phyloP scores from a whole-genome alignment of 2,888 invertebrate genomes.

The Lochmaea capreae region DNA sequence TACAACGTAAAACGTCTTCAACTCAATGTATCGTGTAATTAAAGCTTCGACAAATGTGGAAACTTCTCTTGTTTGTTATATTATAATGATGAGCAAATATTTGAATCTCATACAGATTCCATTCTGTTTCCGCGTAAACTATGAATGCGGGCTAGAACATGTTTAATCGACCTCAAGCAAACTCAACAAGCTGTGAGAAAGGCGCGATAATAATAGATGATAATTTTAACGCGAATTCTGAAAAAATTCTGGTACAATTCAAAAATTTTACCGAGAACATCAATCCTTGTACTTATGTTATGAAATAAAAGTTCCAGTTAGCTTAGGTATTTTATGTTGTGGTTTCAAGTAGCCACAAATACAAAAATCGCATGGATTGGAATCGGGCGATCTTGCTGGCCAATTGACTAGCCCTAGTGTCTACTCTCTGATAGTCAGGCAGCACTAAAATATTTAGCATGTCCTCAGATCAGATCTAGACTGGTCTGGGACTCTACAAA shows the following conservation, averaged over 20 bases:
- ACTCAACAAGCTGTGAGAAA: background rate
- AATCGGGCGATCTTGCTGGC: too few species aligned
- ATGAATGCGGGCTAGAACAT: background rate
- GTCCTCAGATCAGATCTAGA: too few species aligned
- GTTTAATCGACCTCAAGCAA: background rate
- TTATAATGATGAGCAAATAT: slow-evolving; percentile 8
- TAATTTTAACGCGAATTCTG: background rate
- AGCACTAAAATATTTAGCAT: too few species aligned
- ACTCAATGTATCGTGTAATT: background rate
- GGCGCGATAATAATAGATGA: background rate
- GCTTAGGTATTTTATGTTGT: too few species aligned
- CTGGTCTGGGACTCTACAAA: too few species aligned
- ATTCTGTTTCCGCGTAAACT: background rate
- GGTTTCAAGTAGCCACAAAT: too few species aligned
- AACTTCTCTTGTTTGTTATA: background rate
- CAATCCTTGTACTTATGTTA: background rate
- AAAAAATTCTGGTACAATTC: background rate
- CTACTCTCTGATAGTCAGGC: too few species aligned
- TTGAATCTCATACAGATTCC: background rate
- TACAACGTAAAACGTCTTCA: too few species aligned
- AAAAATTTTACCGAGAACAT: background rate
- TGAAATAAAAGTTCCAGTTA: too few species aligned
- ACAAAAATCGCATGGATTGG: too few species aligned
- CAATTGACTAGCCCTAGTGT: too few species aligned
- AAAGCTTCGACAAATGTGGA: background rate